Evolutionary conservation across 2,797 vertebrate species (phyloP).

Genomic region (Decapterus maruadsi): DNA sequence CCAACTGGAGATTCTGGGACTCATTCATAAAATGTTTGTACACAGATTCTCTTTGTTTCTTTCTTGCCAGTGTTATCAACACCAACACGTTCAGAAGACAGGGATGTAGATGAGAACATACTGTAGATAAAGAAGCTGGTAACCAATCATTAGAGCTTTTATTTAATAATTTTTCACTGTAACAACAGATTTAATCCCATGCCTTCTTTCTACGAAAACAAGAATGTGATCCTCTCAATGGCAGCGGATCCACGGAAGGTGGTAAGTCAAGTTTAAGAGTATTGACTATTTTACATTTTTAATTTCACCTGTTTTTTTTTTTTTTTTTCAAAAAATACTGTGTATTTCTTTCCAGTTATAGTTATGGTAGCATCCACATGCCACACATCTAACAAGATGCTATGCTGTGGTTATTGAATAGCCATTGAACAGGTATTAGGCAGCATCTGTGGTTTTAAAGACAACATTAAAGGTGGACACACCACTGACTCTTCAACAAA

Average conservation of each 20-base stretch:
- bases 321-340: background rate
- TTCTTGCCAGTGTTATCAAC: conserved; percentile 32
- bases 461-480: too few species aligned
- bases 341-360: background rate
- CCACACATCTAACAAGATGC: background rate
- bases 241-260: background rate
- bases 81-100: conserved; percentile 5
- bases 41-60: background rate
- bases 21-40: background rate
- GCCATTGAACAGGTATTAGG: too few species aligned
- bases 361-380: background rate
- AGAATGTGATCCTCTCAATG: background rate
- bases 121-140: conserved; percentile 34
- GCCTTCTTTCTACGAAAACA: background rate
- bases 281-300: background rate
- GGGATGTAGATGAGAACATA: background rate
- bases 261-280: background rate
- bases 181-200: background rate
- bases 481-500: too few species aligned
- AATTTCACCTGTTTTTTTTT: background rate
- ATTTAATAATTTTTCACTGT: background rate
- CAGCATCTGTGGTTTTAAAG: background rate
- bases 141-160: background rate
- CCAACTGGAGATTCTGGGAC: conserved; percentile 31
- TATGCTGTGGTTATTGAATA: too few species aligned